phyloP scores from a whole-genome alignment of 2,888 invertebrate species.

The Tenthredo amoena region DNA sequence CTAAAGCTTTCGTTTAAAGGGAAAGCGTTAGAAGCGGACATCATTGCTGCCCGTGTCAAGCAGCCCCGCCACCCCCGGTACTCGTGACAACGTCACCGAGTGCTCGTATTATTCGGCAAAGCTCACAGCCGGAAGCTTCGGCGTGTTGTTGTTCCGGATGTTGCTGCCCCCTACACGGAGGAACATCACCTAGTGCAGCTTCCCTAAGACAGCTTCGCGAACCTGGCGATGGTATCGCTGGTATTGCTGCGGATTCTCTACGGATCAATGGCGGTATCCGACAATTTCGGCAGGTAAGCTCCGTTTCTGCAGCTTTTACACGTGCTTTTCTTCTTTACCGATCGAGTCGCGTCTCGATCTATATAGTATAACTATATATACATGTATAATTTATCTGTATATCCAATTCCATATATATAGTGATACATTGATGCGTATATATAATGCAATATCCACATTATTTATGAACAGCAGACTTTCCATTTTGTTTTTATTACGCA shows the following conservation, averaged over 20 bases:
- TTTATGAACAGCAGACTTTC: not conserved
- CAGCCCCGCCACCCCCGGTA: constrained; percentile 85
- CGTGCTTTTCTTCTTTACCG: constrained; percentile 39
- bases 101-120: constrained; percentile 91
- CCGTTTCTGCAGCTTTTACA: constrained; percentile 21
- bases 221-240: constrained; percentile 93
- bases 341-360: constrained; percentile 11
- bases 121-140: constrained; percentile 90
- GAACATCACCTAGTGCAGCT: constrained; percentile 86
- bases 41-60: constrained; percentile 83
- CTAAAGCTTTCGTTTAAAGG: constrained; percentile 59
- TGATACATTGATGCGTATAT: not conserved
- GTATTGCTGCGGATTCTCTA: constrained; percentile 97
- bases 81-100: constrained; percentile 86
- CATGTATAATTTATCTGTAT: not conserved
- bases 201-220: constrained; percentile 92
- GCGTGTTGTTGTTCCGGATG: constrained; percentile 77
- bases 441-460: not conserved
- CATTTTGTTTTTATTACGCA: not conserved
- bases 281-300: constrained; percentile 94
- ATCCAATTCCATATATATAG: not conserved
- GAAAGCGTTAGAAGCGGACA: constrained; percentile 76
- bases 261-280: constrained; percentile 98
- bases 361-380: constrained; percentile 4
- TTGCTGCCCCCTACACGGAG: constrained; percentile 80